phyloP scores from a whole-genome alignment of 2,888 invertebrate species.

The Cephalotes varians region DNA sequence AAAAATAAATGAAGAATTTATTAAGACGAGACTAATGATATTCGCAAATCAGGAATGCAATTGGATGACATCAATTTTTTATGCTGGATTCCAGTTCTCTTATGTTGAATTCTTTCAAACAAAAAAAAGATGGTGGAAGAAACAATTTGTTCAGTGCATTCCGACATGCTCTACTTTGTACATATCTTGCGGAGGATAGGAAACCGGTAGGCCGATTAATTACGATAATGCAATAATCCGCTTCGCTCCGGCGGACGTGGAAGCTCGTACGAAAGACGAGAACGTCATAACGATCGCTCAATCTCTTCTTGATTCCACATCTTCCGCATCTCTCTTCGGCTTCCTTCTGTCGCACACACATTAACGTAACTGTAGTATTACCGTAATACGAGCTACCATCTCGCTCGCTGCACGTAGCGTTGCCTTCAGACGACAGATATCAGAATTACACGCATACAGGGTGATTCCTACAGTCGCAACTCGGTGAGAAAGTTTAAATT shows the following conservation, averaged over 20 bases:
- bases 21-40: not conserved
- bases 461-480: slow-evolving; percentile 2
- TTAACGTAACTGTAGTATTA: slow-evolving; percentile 83
- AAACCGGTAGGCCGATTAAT: slow-evolving; percentile 39
- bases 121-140: not conserved
- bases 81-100: not conserved
- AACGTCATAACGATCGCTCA: slow-evolving; percentile 60
- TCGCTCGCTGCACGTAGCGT: slow-evolving; percentile 7
- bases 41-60: not conserved
- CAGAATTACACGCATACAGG: not conserved
- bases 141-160: not conserved
- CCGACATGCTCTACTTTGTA: slow-evolving; percentile 1
- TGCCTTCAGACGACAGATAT: not conserved
- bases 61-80: not conserved
- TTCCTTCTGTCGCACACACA: slow-evolving; percentile 74
- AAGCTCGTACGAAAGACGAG: not conserved
- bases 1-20: not conserved
- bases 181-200: not conserved
- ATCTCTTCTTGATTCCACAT: slow-evolving; percentile 64
- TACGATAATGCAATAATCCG: slow-evolving; percentile 44
- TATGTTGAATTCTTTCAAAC: not conserved
- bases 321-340: slow-evolving; percentile 50
- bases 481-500: not conserved
- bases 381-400: slow-evolving; percentile 76
- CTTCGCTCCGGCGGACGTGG: not conserved